Evolutionary conservation across 1,140 invertebrate species (phyloP), one percentile per base, ranked within the genome.

Genomic region (Dolichoris vasculosae): DNA sequence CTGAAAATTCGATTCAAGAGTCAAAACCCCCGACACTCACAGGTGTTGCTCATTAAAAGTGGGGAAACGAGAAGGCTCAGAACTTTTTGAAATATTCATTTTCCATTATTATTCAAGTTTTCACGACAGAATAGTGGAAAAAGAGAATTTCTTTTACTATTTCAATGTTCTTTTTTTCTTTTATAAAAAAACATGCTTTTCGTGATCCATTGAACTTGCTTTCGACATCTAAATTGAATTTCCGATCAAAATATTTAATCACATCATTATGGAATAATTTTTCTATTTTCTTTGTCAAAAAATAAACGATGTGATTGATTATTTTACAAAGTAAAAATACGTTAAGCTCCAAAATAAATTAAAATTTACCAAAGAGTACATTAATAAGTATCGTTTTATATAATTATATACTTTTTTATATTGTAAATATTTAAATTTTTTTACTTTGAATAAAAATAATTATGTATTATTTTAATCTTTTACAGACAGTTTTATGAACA

Each of bases 21-120:
- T n/a, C 38, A 35, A 2, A 23, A 32, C 4, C 30, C 23, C 15
- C 48, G 23, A 48, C n/a, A 26, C 51, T 32, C 51, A 13, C 78
- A 46, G 81, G 80, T 77, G 59, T 67, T 38, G 77, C 76, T 84
- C 83, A 84, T 84, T 84, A 84, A 73, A 84, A 84, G 63, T 26
- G 32, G 20, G 8, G 38, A 67, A 26, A 26, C 30, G 15, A 9
- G n/a, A 38, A 76, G 71, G n/a, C 35, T 43, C 59, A 43, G 13
- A 77, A 51, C 51, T 51, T 67, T 80, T 80, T 85, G 83, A 81
- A 85, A 85, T 85, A 80, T 85, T 80, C 63, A 85, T 85, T 85
- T 85, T 85, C 77, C 38, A 81, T 80, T 85, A 48, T 79, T 38
- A n/a, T 75, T 78, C 77, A 46, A 63, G 48, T 38, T 64, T 80